Percentiles rank a stretch among this genome's conserved stretches.
phyloP scores from a whole-genome alignment of 2,797 vertebrate genomes.

The Arctocebus calabarensis region DNA sequence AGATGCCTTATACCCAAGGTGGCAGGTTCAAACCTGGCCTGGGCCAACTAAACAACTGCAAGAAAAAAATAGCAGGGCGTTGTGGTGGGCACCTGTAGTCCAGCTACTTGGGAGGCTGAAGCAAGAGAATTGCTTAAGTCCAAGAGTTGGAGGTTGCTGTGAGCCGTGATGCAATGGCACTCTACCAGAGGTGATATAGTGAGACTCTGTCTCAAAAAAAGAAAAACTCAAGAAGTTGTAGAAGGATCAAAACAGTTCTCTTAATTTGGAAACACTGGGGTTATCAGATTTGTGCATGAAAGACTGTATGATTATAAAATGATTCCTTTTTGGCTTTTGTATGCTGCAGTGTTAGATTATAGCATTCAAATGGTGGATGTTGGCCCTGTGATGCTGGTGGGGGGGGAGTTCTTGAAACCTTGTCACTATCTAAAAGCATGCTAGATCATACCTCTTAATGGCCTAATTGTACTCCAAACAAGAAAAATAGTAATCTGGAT shows the following conservation, averaged over 20 bases:
- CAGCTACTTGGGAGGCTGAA: no score
- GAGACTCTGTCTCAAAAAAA: no score
- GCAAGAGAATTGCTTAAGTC: no score
- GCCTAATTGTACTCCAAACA: neutral
- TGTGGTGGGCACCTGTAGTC: no score
- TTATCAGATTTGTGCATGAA: slow-evolving; percentile 15
- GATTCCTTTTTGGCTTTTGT: neutral
- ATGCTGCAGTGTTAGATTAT: slow-evolving; percentile 21
- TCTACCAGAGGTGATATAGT: no score
- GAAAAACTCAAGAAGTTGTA: neutral
- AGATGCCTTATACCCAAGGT: no score
- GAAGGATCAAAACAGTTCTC: neutral
- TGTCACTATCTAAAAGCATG: neutral
- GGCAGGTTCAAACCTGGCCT: no score
- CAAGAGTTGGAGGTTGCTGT: no score
- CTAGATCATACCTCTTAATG: neutral
- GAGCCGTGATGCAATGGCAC: no score
- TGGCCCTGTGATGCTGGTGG: neutral
- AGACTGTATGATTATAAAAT: neutral
- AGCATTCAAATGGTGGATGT: slow-evolving; percentile 14
- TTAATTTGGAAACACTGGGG: neutral
- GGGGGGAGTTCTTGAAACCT: neutral
- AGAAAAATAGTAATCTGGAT: neutral
- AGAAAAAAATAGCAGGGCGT: no score
- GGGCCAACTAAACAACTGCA: no score